Base-by-base conservation (phyloP, 2,797 vertebrate genomes). In the Hypotaenidia okinawae region DNA sequence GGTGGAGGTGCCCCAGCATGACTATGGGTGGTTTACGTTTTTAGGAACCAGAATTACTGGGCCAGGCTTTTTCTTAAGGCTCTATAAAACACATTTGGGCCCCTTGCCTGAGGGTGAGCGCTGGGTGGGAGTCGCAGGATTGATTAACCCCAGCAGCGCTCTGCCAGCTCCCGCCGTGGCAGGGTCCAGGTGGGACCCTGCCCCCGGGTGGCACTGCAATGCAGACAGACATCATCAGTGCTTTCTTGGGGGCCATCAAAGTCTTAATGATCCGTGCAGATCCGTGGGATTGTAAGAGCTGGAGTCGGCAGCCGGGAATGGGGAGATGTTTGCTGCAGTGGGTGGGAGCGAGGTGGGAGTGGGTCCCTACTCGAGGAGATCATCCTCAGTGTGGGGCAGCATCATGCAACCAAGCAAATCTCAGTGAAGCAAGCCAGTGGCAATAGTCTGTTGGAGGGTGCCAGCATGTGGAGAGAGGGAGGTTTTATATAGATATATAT, bases 111-210 rank as follows among this genome's bases (percentile, higher is more conserved):
- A 54, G 61, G 77, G n/a, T 82, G 35, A 62, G 54, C 22, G 47
- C 0, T 0, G 14, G 19, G 16, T 0, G 0, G 22, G 15, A 16
- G 11, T 23, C 14, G 14, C 54, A 75, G 27, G 16, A 59, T 76
- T 37, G 16, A 59, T 76, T 37, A 32, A 6, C 24, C 30, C 35
- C 24, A 62, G 28, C 49, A 64, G 7, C 1, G 1, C 55, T 87
- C 61, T 32, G 30, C 43, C 51, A 74, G 16, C 9, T 32, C 18
- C 66, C 84, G 19, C 18, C 23, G 23, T 5, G n/a, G 22, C 28
- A 57, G 16, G 12, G 23, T n/a, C 52, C 51, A 22, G 18, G 41
- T 21, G 22, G 32, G 30, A 43, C 43, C 1, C 0, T 8, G 37
- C 28, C 19, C 19, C 33, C 52, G 54, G 58, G 6, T 25, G 39